These are phyloP conservation scores for Theonella swinhoei DNA, from an alignment of 37 sponge, comb jelly and placozoan genomes.

Conservation along the genomic window DNA sequence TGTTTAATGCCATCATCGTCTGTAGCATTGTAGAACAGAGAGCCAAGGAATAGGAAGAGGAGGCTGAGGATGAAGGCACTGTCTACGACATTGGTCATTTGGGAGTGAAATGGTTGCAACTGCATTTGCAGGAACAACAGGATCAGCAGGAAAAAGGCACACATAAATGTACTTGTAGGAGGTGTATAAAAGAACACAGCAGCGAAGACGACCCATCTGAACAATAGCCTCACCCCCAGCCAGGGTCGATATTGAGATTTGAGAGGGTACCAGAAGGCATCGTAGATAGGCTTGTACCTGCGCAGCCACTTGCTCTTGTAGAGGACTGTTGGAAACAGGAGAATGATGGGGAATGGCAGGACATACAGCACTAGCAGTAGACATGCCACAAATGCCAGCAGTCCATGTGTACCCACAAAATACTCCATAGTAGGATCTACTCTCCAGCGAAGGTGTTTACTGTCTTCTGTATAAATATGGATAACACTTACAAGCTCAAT, in stretches of 20 bases:
- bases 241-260: slow-evolving; percentile 33
- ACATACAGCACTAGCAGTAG: slow-evolving; percentile 17
- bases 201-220: slow-evolving; percentile 15
- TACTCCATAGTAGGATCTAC: slow-evolving; percentile 12
- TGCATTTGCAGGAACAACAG: slow-evolving; percentile 1
- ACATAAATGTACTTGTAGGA: slow-evolving; percentile 1
- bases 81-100: slow-evolving; percentile 21
- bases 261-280: slow-evolving; percentile 43
- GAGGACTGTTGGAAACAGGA: slow-evolving; percentile 30
- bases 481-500: background rate
- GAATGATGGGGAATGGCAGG: slow-evolving; percentile 19
- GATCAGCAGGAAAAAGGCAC: background rate
- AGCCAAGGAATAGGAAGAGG: background rate
- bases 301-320: background rate
- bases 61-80: slow-evolving; percentile 19
- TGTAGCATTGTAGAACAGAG: background rate
- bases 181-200: background rate
- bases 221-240: slow-evolving; percentile 20
- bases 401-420: background rate
- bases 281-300: slow-evolving; percentile 40
- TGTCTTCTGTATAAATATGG: background rate
- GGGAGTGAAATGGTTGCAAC: slow-evolving; percentile 14
- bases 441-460: background rate
- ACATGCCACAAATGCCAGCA: slow-evolving; percentile 3
- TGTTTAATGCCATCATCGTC: background rate